Base-by-base conservation (phyloP, 2,888 invertebrate genomes). In the Stratiomys singularior region DNA sequence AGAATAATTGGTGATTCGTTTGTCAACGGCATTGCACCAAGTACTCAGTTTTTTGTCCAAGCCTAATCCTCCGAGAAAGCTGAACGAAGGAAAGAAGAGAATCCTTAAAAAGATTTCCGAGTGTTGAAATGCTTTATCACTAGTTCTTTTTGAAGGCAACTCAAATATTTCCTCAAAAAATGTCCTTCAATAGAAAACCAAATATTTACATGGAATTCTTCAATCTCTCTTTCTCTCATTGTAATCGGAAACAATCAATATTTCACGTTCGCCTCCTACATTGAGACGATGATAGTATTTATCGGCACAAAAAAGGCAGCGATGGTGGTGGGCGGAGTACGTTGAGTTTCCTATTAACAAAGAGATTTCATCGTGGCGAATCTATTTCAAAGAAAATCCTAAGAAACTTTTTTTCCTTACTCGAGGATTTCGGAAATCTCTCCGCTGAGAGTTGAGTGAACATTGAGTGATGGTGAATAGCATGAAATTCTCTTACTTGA, bases 181-280 rank as follows among this genome's bases (percentile, higher is more conserved):
- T 30, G 44, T 66, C 21, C 11, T 66, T 66, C n/a, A 66, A 44
- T 44, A 21, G 37, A 27, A 66, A 66, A 37, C 37, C 66, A 66
- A 66, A 66, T 66, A 66, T 66, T 66, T 66, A 66, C 66, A 37
- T 18, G 37, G 25, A 13, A 37, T 4, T 21, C 15, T 37, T 66
- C 30, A 21, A 9, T 37, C 37, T 37, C 37, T 37, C n/a, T 37
- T 66, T 37, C 37, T 37, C 37, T 37, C n/a, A 66, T 66, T 66
- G 66, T 66, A 66, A 66, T 66, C 66, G 66, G 66, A 66, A 66
- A 66, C 66, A 66, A 66, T 66, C 66, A 66, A 66, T 66, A 66
- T 66, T 66, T 66, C 30, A 21, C 66, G 66, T 66, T 66, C 37
- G 66, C 37, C 37, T 37, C 3, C 37, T 37, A 37, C 37, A 37